A percentile compares a stretch with the other conserved stretches of the same genome.
phyloP scores from a whole-genome alignment of 2,113 vertebrate species.

The Antidorcas marsupialis region DNA sequence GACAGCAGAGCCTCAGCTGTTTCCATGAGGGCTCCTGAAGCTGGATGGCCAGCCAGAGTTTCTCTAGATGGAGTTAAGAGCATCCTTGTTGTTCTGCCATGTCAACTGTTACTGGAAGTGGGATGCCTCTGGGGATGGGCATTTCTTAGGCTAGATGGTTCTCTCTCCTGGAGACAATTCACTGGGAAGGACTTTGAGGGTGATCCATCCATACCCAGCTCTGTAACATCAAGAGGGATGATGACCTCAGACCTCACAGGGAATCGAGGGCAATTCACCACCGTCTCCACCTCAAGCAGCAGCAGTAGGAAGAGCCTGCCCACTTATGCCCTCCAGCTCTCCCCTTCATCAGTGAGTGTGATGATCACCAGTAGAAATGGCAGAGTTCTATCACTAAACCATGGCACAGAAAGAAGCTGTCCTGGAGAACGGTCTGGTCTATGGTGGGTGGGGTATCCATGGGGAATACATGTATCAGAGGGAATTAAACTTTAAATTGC shows the following conservation, averaged over 20 bases:
- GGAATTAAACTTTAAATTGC: neutral
- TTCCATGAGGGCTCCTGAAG: rapidly evolving
- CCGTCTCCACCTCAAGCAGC: neutral
- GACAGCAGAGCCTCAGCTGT: neutral
- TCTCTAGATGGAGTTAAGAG: neutral
- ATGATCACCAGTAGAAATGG: rapidly evolving
- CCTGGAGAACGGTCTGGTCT: neutral
- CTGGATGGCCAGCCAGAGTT: neutral
- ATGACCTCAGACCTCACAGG: neutral
- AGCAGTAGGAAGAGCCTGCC: rapidly evolving
- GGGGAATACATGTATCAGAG: neutral
- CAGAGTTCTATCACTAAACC: neutral
- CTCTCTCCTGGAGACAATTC: neutral
- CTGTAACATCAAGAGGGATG: neutral
- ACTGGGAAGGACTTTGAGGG: rapidly evolving
- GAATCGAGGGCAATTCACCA: neutral
- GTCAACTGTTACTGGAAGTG: neutral
- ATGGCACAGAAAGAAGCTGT: neutral
- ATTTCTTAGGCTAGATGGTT: neutral
- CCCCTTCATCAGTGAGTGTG: rapidly evolving
- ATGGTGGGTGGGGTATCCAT: rapidly evolving
- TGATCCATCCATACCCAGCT: neutral
- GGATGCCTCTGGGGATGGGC: neutral
- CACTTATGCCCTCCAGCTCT: no score
- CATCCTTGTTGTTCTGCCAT: neutral